phyloP scores from a whole-genome alignment of 2,888 invertebrate genomes.

The Philaethria dido region DNA sequence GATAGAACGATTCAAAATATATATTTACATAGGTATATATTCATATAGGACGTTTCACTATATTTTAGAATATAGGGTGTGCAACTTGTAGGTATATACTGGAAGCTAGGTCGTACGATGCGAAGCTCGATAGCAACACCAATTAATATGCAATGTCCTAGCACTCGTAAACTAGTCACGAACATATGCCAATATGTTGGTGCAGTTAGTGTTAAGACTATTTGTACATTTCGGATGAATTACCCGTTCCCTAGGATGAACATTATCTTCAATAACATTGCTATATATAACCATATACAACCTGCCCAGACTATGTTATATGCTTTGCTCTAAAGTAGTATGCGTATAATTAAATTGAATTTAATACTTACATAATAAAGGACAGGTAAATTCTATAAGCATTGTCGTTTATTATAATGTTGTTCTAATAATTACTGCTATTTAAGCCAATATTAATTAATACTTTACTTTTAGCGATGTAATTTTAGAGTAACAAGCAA shows the following conservation, averaged over 20 bases:
- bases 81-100: constrained; percentile 51
- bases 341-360: no score
- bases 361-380: no score
- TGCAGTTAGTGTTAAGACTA: constrained; percentile 75
- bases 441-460: constrained; percentile 4
- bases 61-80: constrained; percentile 36
- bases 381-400: no score
- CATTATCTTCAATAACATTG: constrained; percentile 37
- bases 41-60: constrained; percentile 31
- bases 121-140: constrained; percentile 74
- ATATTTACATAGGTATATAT: no score
- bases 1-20: no score
- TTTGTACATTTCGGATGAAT: constrained; percentile 78
- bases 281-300: constrained; percentile 38
- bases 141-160: constrained; percentile 83
- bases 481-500: constrained; percentile 21
- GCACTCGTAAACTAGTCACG: constrained; percentile 82
- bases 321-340: neutral
- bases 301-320: neutral
- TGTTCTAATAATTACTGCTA: constrained; percentile 7
- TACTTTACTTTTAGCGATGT: constrained; percentile 3
- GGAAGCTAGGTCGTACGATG: constrained; percentile 75
- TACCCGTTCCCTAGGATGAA: constrained; percentile 47
- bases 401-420: neutral
- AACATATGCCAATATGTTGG: constrained; percentile 81